Evolutionary conservation across 1,140 invertebrate genomes (phyloP).

Genomic region (Alviniconcha marisindica): DNA sequence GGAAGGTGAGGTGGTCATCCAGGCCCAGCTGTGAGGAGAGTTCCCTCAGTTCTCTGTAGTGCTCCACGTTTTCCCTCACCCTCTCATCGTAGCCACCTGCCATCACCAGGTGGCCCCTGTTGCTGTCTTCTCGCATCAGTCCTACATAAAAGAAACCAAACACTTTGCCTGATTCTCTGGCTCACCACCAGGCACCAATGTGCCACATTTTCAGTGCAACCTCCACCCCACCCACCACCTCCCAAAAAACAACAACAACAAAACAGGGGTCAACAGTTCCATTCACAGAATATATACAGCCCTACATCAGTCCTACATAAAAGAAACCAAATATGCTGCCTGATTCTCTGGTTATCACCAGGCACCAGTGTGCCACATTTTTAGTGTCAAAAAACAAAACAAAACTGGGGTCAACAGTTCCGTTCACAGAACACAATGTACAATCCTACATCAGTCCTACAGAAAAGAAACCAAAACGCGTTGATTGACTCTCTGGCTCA

Average conservation of each 20-base stretch:
- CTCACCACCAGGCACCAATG: too few relatives aligned
- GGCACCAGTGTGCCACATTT: too few relatives aligned
- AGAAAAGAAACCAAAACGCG: constrained; percentile 30
- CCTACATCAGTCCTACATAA: constrained; percentile 61
- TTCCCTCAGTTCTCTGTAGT: constrained; percentile 87
- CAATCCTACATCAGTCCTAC: constrained; percentile 58
- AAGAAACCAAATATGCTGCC: background rate
- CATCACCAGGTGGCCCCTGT: constrained; percentile 87
- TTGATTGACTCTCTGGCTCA: too few relatives aligned
- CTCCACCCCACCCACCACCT: background rate
- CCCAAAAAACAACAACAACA: too few relatives aligned
- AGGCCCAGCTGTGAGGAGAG: constrained; percentile 83
- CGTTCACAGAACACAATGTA: background rate
- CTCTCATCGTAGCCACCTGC: constrained; percentile 97
- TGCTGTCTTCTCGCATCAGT: constrained; percentile 71
- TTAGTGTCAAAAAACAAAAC: too few relatives aligned
- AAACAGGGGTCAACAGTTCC: too few relatives aligned
- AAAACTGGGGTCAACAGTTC: too few relatives aligned
- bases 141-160: constrained; percentile 55
- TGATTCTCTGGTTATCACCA: too few relatives aligned
- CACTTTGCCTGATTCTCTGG: too few relatives aligned
- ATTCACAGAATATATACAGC: background rate
- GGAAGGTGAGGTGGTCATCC: constrained; percentile 86
- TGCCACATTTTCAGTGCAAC: too few relatives aligned
- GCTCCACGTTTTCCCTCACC: constrained; percentile 92